Evolutionary conservation across 2,113 vertebrate genomes (phyloP).

Genomic region (Campylomormyrus numenius): DNA sequence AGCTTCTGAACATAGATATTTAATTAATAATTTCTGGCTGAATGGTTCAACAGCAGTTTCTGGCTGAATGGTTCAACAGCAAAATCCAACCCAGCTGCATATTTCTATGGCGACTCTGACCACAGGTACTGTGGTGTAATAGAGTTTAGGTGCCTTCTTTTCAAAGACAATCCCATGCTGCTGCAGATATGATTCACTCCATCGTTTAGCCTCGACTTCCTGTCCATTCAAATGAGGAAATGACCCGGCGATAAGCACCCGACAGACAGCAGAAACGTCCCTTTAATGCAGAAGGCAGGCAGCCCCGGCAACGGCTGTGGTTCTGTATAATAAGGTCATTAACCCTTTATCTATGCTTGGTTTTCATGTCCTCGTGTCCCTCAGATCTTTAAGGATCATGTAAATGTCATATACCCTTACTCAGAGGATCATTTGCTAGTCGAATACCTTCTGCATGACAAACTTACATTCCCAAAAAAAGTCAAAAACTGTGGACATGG

Average conservation of each 20-base stretch:
- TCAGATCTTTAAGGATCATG: neutral
- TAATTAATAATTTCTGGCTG: neutral
- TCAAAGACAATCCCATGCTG: neutral
- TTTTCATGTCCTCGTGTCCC: neutral
- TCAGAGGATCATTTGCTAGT: neutral
- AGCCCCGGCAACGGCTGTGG: neutral
- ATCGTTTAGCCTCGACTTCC: neutral
- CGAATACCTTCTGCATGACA: neutral
- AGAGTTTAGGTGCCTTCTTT: neutral
- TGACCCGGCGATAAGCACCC: neutral
- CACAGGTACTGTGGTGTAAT: neutral
- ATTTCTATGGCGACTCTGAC: neutral
- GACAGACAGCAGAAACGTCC: neutral
- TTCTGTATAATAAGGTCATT: neutral
- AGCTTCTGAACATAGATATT: neutral
- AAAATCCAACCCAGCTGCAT: neutral
- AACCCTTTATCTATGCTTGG: neutral
- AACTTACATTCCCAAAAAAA: neutral
- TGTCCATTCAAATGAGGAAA: neutral
- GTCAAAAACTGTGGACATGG: neutral
- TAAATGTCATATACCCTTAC: neutral
- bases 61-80: neutral
- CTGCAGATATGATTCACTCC: neutral
- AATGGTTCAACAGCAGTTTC: neutral
- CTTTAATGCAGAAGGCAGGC: neutral